Evolutionary conservation across 2,113 vertebrate genomes (phyloP), one percentile per base, ranked within the genome.

Genomic region (Callorhinus ursinus): DNA sequence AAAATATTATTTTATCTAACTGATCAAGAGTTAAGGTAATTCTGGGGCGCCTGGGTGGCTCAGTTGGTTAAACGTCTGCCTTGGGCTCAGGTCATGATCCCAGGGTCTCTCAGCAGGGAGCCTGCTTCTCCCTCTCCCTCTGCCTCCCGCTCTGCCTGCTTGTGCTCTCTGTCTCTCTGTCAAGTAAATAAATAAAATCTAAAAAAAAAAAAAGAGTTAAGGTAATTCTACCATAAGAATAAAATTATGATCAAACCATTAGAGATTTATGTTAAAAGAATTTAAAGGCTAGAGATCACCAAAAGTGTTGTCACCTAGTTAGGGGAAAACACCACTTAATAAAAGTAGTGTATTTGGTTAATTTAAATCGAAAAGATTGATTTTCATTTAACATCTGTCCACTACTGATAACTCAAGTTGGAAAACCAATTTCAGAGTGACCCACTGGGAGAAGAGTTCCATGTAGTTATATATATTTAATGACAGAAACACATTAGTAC

Each of bases 341-440:
- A 90, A 90, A 57, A 74, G 18, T 0, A 16, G 61, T 61, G 39
- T 90, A 93, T 95, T 96, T 79, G 84, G 65, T 14, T 93, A 76
- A 67, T 61, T 95, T 82, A 95, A 98, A 95, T 92, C 82, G 82
- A 77, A 96, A 53, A 7, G 74, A 95, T 65, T 95, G 96, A 96
- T 98, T 98, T 98, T 97, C 98, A 93, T 55, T 98, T 92, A 97
- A 96, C 83, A 85, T 97, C 95, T 98, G 97, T 89, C 93, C 72
- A 95, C 71, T 63, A 59, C 13, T 61, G 74, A 85, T 94, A 97
- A 33, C 63, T 19, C 4, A 96, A 94, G 33, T 39, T 97, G 88
- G 55, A 96, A 97, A 98, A 98, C 97, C 96, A 69, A 96, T 98
- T 96, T 88, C 24, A 24, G 51, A 96, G 63, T 85, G 96, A 96